Conservation (phyloP, 2,113 vertebrate genomes). For the Gallinago media region DNA sequence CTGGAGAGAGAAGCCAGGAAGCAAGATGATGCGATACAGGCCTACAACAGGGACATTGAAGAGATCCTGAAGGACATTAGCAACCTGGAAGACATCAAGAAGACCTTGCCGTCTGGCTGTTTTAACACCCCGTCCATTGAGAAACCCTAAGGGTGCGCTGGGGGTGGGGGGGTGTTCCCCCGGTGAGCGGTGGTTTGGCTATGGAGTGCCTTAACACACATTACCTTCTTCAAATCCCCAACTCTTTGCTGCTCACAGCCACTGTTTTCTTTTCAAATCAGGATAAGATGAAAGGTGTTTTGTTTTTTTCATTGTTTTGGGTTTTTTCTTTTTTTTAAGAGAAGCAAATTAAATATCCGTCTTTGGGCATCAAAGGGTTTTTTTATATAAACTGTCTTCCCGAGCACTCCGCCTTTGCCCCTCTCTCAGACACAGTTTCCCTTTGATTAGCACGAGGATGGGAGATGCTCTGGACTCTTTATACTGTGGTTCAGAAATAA, state of each 20-base stretch:
- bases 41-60: constrained; percentile 91
- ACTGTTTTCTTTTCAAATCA: constrained; percentile 71
- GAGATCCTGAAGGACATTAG: constrained; percentile 92
- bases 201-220: constrained; percentile 82
- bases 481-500: constrained; percentile 28
- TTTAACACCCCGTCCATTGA: constrained; percentile 96
- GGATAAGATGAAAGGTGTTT: constrained; percentile 59
- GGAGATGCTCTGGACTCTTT: constrained; percentile 38
- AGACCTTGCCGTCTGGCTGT: constrained; percentile 92
- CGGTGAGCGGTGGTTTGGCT: constrained; percentile 55
- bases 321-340: constrained; percentile 15
- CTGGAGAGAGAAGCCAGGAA: constrained; percentile 86
- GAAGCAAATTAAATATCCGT: constrained; percentile 70
- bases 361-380: constrained; percentile 74
- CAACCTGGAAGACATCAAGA: constrained; percentile 96
- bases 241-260: constrained; percentile 67
- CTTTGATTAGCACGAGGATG: constrained; percentile 40
- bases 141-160: constrained; percentile 75
- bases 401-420: constrained; percentile 34
- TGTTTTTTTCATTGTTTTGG: background rate
- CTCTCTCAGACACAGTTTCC: constrained; percentile 47
- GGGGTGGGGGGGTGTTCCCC: constrained; percentile 49
- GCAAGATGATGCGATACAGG: constrained; percentile 89
- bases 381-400: constrained; percentile 66
- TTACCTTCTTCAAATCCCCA: constrained; percentile 75